A percentile compares a stretch with the other conserved stretches of the same genome.
These are phyloP conservation scores for Ornithorhynchus anatinus DNA, from an alignment of 2,113 vertebrate species.

Conservation along the genomic window DNA sequence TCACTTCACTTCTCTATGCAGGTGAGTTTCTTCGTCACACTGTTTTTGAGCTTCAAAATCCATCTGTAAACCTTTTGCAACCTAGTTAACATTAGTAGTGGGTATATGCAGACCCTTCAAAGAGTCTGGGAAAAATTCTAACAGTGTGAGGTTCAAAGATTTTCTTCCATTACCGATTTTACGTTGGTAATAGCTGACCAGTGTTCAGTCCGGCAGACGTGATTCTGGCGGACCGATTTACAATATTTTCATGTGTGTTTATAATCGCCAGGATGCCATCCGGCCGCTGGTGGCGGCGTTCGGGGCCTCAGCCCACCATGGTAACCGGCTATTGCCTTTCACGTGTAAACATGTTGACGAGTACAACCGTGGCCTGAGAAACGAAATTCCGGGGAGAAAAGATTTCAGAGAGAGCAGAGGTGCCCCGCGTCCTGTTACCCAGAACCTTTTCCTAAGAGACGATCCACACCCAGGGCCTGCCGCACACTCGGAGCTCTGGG, in stretches of 20 bases:
- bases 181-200: too few species aligned
- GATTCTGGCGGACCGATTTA: too few species aligned
- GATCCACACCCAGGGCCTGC: not conserved
- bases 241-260: constrained; percentile 17
- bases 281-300: constrained; percentile 42
- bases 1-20: too few species aligned
- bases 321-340: constrained; percentile 42
- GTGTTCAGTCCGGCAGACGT: too few species aligned
- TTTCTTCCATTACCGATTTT: too few species aligned
- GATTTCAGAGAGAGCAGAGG: not conserved
- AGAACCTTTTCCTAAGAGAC: not conserved
- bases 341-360: constrained; percentile 46
- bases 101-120: not conserved
- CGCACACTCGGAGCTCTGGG: not conserved
- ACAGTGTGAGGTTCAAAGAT: not conserved
- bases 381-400: not conserved
- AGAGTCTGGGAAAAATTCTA: not conserved
- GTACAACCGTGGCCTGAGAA: constrained; percentile 6
- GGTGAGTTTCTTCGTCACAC: too few species aligned
- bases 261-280: constrained; percentile 34
- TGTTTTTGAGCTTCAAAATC: not conserved
- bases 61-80: not conserved
- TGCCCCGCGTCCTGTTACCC: too few species aligned
- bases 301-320: constrained; percentile 38
- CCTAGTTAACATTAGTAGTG: not conserved